Percentiles rank a stretch among this genome's conserved stretches.
These are phyloP conservation scores for Odocoileus hemionus DNA, from an alignment of 2,113 vertebrate genomes.

Conservation along the genomic window DNA sequence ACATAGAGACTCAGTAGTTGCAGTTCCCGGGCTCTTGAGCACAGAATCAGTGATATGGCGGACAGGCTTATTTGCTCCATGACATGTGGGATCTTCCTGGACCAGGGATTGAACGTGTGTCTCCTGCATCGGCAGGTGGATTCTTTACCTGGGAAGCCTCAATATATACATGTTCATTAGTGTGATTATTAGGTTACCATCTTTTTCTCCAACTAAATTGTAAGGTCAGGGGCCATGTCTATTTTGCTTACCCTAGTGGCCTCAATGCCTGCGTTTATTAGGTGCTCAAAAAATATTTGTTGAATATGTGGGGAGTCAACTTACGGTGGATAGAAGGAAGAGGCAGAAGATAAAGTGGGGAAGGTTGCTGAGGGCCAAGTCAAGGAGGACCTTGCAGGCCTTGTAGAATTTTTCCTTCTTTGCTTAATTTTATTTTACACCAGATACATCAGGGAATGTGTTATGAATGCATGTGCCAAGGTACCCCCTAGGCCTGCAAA, in stretches of 20 bases:
- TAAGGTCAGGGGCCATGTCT: background rate
- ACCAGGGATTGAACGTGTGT: background rate
- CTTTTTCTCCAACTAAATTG: background rate
- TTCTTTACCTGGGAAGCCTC: background rate
- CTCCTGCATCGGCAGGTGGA: background rate
- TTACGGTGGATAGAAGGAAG: background rate
- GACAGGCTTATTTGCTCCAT: background rate
- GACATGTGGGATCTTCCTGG: background rate
- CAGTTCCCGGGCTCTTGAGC: background rate
- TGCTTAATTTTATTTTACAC: background rate
- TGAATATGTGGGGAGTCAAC: background rate
- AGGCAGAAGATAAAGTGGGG: background rate
- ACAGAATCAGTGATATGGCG: background rate
- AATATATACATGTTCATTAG: background rate
- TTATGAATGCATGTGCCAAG: background rate
- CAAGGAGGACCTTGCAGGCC: background rate
- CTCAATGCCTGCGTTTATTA: background rate
- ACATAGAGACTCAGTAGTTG: background rate
- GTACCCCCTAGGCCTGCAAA: background rate
- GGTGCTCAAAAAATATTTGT: background rate
- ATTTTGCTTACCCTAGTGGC: background rate
- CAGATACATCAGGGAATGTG: background rate
- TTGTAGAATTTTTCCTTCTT: background rate
- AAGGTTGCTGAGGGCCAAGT: background rate
- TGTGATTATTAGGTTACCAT: background rate